Base-by-base conservation (phyloP, 2,888 invertebrate species). In the Troilus luridus region DNA sequence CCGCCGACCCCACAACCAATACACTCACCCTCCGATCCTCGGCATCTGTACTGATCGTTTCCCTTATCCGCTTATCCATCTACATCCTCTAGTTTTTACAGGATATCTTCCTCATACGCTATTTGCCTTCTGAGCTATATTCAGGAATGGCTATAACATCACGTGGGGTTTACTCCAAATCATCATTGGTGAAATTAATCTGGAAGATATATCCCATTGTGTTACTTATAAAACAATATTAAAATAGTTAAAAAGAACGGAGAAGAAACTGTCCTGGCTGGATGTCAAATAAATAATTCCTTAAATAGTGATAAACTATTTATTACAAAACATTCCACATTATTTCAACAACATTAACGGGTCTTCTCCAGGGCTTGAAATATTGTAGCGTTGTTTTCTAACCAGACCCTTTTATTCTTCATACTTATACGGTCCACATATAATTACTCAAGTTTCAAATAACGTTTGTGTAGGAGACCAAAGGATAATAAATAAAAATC, bases 61-160 rank as follows among this genome's bases (percentile, higher is more conserved):
- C 56, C 27, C 14, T 85, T 85, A 85, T 56, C 85, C 85, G 21
- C 85, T 85, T 85, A 85, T 85, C 85, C 56, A 58, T 85, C 56
- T 85, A 58, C 85, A 85, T 85, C 85, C n/a, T 85, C 10, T 85
- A 85, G 56, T 85, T 85, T 58, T 85, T 85, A 56, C 56, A 21
- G 56, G n/a, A 56, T n/a, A 85, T 85, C 85, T 85, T 56, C n/a
- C 85, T 85, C 56, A 85, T 85, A 56, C 85, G 56, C 56, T 56
- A 58, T 58, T 56, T 56, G 85, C 21, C 21, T 58, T n/a, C 85
- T 54, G 27, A 41, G 10, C 19, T 58, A 85, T 6, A 85, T n/a
- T 12, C 85, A 85, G 3, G 67, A n/a, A n/a, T 24, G 24, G 9
- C 24, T 67, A 67, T 24, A 24, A 67, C 12, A 67, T 41, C 27